Evolutionary conservation across 2,113 vertebrate genomes (phyloP).

Genomic region (Eudyptes chrysolophus): DNA sequence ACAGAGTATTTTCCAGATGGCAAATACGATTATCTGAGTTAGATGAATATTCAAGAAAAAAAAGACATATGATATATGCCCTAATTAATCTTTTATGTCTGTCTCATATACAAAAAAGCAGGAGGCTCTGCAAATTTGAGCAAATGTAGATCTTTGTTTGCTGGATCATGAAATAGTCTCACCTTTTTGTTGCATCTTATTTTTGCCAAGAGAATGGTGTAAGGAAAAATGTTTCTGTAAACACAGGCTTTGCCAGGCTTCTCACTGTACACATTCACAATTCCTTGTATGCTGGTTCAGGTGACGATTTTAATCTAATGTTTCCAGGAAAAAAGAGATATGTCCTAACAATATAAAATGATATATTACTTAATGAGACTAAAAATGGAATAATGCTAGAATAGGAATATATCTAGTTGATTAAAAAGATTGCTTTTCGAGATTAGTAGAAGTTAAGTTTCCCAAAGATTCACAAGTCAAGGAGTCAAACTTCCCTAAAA

Average conservation of each 20-base stretch:
- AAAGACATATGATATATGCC: not conserved
- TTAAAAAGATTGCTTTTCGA: not conserved
- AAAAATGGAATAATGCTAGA: not conserved
- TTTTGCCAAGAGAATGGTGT: not conserved
- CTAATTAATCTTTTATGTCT: not conserved
- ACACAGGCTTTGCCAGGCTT: not conserved
- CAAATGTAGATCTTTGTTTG: not conserved
- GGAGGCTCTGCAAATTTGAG: not conserved
- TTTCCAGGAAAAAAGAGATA: not conserved
- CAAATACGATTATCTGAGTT: not conserved
- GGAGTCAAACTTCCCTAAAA: not conserved
- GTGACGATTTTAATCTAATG: not conserved
- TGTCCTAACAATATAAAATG: not conserved
- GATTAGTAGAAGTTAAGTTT: not conserved
- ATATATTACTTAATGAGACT: not conserved
- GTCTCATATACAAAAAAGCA: not conserved
- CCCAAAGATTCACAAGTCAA: not conserved
- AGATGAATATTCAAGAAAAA: conserved; percentile 2
- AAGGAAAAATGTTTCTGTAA: not conserved
- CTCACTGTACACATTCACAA: not conserved
- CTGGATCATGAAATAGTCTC: not conserved
- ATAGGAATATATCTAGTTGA: not conserved
- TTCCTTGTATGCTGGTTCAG: not conserved
- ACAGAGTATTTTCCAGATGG: not conserved
- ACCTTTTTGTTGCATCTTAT: not conserved